These are phyloP conservation scores for Platanista minor DNA, from an alignment of 2,113 vertebrate species.

Conservation along the genomic window DNA sequence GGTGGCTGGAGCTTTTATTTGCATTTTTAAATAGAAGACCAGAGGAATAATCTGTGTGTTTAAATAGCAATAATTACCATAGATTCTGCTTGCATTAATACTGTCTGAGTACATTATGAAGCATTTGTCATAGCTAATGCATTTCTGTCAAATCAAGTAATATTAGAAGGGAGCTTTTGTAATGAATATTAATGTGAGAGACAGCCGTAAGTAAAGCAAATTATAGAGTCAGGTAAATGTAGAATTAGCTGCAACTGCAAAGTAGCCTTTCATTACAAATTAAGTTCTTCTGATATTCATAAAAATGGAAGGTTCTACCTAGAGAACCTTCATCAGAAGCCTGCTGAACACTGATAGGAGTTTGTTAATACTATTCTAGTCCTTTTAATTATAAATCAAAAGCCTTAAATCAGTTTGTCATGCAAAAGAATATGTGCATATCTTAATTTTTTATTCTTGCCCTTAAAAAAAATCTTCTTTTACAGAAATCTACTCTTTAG, in stretches of 20 bases:
- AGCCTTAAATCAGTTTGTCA: constrained; percentile 33
- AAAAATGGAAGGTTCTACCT: constrained; percentile 78
- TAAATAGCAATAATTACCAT: constrained; percentile 76
- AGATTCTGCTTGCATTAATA: constrained; percentile 78
- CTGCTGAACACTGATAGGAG: constrained; percentile 63
- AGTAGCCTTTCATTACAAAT: constrained; percentile 81
- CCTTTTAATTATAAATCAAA: constrained; percentile 68
- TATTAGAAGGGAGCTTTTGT: constrained; percentile 76
- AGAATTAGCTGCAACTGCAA: constrained; percentile 81
- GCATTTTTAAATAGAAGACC: constrained; percentile 54
- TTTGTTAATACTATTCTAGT: constrained; percentile 59
- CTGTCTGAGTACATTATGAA: constrained; percentile 75
- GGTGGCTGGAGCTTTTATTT: constrained; percentile 44
- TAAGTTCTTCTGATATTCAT: constrained; percentile 80
- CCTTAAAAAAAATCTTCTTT: constrained; percentile 41
- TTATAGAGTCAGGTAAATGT: constrained; percentile 84
- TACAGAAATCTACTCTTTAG: not conserved
- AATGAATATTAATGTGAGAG: constrained; percentile 91
- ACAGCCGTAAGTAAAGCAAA: constrained; percentile 86
- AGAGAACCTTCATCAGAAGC: constrained; percentile 65
- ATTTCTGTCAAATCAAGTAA: constrained; percentile 80
- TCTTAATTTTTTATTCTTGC: constrained; percentile 30
- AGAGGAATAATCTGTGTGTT: constrained; percentile 67
- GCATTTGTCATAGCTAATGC: constrained; percentile 84
- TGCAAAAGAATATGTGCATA: constrained; percentile 23